Evolutionary conservation across 2,113 vertebrate genomes (phyloP), one percentile per base, ranked within the genome.

Genomic region (Etia nguti): DNA sequence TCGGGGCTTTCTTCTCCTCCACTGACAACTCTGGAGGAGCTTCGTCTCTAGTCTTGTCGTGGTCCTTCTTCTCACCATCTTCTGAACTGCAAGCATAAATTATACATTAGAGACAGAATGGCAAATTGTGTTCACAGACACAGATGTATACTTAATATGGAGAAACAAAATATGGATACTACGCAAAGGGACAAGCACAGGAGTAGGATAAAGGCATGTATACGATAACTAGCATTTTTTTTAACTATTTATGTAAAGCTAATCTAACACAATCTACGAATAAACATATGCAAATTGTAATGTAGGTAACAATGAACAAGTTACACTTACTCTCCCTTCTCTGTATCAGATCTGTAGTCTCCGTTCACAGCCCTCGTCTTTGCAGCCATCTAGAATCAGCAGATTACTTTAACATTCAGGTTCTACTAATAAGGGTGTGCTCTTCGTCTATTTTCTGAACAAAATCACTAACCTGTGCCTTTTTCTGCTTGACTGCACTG

Each of bases 261-360:
- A 29, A 31, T 75, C 70, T 8, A 31, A 29, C 10, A 16, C 2
- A 50, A 12, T 50, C 10, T 3, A 20, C 10, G 11, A 50, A 50
- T 20, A 50, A 50, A 77, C 10, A 29, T 12, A 31, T 12, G 0
- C 0, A 75, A 29, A 6, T 20, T 10, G 1, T 29, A 12, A 0
- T 48, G 24, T 75, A 48, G 41, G 10, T 0, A 75, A 75, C 46
- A 16, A 20, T 52, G 6, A 43, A 83, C 5, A 54, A 52, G 34
- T 68, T 12, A 18, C 26, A 98, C 98, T 98, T 95, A 99, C 98
- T 99, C 98, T 22, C 97, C 97, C 87, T 99, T 99, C 94, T 99
- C 98, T 6, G 97, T 94, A 88, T 98, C 98, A 9, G 95, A 92
- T 94, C 97, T 98, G 91, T 95, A 96, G 91, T 98, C 96, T 84